Percentiles rank a stretch among this genome's conserved stretches.
Evolutionary conservation across 2,888 invertebrate genomes (phyloP).

Genomic region (Hymenopus coronatus): DNA sequence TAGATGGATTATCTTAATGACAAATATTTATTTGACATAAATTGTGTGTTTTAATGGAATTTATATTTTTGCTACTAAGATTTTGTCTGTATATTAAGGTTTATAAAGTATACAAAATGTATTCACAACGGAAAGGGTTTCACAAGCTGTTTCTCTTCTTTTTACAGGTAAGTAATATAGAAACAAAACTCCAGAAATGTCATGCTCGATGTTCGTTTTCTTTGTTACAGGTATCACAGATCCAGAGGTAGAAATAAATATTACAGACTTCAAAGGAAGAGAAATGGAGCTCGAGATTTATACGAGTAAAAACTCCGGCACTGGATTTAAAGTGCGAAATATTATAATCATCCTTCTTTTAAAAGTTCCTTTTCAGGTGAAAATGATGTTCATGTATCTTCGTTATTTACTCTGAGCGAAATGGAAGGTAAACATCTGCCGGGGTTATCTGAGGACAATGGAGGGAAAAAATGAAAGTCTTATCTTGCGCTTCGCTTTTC

Average conservation of each 20-base stretch:
- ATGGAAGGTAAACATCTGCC: neutral
- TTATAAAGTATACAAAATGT: no score
- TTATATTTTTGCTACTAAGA: no score
- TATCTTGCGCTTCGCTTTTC: neutral
- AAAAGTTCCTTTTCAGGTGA: neutral
- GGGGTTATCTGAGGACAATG: neutral
- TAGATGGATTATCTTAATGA: no score
- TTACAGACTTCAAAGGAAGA: neutral
- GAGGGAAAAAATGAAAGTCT: neutral
- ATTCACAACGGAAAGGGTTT: no score
- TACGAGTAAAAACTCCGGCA: neutral
- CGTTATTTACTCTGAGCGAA: neutral
- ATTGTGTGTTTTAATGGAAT: no score
- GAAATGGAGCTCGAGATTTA: neutral
- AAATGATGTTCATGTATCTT: neutral
- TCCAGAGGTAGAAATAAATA: neutral
- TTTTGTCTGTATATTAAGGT: no score
- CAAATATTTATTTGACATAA: no score
- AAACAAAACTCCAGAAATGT: no score
- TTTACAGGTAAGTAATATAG: no score
- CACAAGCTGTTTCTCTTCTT: no score
- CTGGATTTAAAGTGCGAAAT: neutral
- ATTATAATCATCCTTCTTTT: neutral
- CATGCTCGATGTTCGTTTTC: no score
- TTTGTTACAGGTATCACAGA: no score